These are phyloP conservation scores for Camptogramma bilineatum DNA, from an alignment of 2,888 invertebrate genomes.

Conservation along the genomic window DNA sequence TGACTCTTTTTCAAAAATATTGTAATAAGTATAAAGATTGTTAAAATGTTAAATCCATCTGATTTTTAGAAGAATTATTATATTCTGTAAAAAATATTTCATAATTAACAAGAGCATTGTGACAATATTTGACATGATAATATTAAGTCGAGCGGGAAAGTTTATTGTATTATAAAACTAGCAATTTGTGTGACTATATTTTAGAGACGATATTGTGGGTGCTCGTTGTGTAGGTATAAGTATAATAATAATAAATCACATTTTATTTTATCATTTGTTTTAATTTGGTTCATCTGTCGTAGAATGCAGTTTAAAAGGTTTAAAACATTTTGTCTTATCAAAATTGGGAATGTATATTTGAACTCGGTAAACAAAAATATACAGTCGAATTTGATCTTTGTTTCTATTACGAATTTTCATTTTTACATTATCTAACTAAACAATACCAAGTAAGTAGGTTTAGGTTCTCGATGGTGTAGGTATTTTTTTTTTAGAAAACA, in stretches of 20 bases:
- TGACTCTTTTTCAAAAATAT: not conserved
- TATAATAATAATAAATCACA: slow-evolving; percentile 25
- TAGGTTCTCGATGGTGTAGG: no score
- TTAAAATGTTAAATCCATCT: not conserved
- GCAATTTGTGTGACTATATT: not conserved
- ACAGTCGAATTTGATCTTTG: no score
- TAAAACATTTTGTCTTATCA: no score
- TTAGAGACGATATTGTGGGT: slow-evolving; percentile 25
- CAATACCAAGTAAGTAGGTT: no score
- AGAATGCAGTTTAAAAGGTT: not conserved
- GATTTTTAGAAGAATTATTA: not conserved
- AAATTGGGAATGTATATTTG: no score
- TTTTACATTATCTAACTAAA: no score
- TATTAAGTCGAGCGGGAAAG: not conserved
- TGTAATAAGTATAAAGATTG: not conserved
- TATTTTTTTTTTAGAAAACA: no score
- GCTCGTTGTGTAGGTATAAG: slow-evolving; percentile 32
- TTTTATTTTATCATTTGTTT: slow-evolving; percentile 22
- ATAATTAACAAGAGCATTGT: not conserved
- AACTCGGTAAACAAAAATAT: no score
- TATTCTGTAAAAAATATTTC: not conserved
- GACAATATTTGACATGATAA: slow-evolving; percentile 4
- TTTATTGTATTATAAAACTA: not conserved
- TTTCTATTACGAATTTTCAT: no score
- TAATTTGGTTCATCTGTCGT: slow-evolving; percentile 1